Evolutionary conservation across 53 echinoderm and acorn worm species (phyloP).

Genomic region (Echinarachnius parma): DNA sequence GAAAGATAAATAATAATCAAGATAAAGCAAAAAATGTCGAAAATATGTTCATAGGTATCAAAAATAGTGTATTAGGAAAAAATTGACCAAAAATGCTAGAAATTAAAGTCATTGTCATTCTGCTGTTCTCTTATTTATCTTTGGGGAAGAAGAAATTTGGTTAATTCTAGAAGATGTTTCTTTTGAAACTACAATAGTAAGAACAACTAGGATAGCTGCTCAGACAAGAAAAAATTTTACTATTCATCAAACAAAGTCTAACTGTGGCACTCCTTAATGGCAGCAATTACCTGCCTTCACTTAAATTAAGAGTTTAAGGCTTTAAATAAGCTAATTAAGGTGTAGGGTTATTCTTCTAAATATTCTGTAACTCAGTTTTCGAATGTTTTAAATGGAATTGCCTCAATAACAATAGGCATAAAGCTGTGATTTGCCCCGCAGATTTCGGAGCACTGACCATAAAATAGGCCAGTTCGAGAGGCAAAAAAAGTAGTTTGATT

Average conservation of each 20-base stretch:
- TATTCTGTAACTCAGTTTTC: slow-evolving; percentile 44
- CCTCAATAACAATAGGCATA: slow-evolving; percentile 75
- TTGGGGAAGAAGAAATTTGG: not conserved
- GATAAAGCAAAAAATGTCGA: slow-evolving; percentile 11
- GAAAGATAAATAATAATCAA: slow-evolving; percentile 37
- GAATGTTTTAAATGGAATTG: slow-evolving; percentile 46
- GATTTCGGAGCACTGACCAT: slow-evolving; percentile 74
- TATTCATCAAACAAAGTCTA: slow-evolving; percentile 58
- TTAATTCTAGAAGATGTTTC: not conserved
- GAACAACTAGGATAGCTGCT: slow-evolving; percentile 9
- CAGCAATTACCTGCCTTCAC: slow-evolving; percentile 11
- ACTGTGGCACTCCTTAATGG: slow-evolving; percentile 65
- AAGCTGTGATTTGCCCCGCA: slow-evolving; percentile 75
- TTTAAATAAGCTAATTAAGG: slow-evolving; percentile 67
- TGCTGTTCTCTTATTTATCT: not conserved
- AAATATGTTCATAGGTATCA: slow-evolving; percentile 33
- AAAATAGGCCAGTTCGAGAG: slow-evolving; percentile 59
- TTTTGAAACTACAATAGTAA: not conserved
- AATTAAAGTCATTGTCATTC: slow-evolving; percentile 17
- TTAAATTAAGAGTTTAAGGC: slow-evolving; percentile 79
- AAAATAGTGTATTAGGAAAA: slow-evolving; percentile 33
- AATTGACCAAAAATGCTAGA: slow-evolving; percentile 64
- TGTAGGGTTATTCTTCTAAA: slow-evolving; percentile 40
- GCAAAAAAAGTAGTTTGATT: slow-evolving; percentile 55
- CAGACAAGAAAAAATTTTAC: slow-evolving; percentile 41